Evolutionary conservation across 2,888 invertebrate genomes (phyloP).

Genomic region (Linnaemya tessellans): DNA sequence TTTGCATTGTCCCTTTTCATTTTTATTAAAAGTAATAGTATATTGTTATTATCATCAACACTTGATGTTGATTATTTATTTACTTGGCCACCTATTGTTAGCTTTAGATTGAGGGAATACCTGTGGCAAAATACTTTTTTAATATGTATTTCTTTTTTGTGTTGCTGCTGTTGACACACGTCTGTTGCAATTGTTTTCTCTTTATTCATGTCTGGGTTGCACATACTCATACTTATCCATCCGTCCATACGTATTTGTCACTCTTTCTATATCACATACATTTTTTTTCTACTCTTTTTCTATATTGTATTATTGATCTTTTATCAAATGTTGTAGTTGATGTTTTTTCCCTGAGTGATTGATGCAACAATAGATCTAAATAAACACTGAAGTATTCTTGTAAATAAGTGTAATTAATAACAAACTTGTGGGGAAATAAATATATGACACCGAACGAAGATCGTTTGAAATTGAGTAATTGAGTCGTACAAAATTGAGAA

Average conservation of each 20-base stretch:
- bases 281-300: conserved; percentile 39
- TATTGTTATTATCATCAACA: conserved; percentile 24
- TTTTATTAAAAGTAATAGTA: not conserved
- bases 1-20: not conserved
- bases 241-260: conserved; percentile 12
- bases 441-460: not conserved
- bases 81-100: conserved; percentile 61
- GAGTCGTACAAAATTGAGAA: not conserved
- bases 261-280: not conserved
- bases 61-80: conserved; percentile 48
- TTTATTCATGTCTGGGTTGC: conserved; percentile 59
- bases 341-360: conserved; percentile 32
- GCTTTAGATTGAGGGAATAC: conserved; percentile 64
- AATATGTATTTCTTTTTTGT: not conserved
- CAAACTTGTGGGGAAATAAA: not conserved
- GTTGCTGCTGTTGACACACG: conserved; percentile 62
- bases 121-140: conserved; percentile 60
- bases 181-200: conserved; percentile 59
- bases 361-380: conserved; percentile 60
- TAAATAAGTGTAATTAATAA: conserved; percentile 55
- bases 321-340: conserved; percentile 18
- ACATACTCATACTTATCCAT: conserved; percentile 28
- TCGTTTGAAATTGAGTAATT: conserved; percentile 10
- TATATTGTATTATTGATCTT: conserved; percentile 19
- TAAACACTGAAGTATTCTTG: conserved; percentile 58